Percentiles rank a stretch among this genome's conserved stretches.
These are phyloP conservation scores for Wiebesia pumilae DNA, from an alignment of 1,140 invertebrate genomes.

Conservation along the genomic window DNA sequence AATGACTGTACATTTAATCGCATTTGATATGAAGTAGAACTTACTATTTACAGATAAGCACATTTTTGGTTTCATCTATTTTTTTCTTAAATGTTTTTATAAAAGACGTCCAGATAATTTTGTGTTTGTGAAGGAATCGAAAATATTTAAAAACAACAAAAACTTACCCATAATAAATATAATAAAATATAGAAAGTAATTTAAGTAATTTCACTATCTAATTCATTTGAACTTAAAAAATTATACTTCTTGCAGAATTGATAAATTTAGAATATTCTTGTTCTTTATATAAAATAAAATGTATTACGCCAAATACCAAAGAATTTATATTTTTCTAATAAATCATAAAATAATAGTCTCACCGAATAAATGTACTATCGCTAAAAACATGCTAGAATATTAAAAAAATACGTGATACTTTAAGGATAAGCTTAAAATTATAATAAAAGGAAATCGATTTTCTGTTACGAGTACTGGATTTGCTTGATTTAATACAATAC, in stretches of 20 bases:
- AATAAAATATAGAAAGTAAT: constrained; percentile 33
- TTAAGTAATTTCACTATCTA: not conserved
- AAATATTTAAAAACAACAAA: constrained; percentile 39
- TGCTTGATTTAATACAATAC: not conserved
- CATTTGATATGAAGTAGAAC: constrained; percentile 54
- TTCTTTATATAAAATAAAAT: not conserved
- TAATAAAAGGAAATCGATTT: constrained; percentile 28
- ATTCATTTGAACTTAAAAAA: not conserved
- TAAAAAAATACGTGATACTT: not conserved
- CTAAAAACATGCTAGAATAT: not conserved
- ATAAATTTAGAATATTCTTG: not conserved
- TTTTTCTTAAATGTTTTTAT: constrained; percentile 37
- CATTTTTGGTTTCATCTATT: constrained; percentile 25
- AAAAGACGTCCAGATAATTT: constrained; percentile 34
- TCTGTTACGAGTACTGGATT: not conserved
- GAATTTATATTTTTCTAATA: too few relatives aligned
- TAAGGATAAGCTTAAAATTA: not conserved
- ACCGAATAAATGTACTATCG: not conserved
- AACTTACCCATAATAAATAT: constrained; percentile 48
- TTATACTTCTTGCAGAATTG: constrained; percentile 7
- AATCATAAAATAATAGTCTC: not conserved
- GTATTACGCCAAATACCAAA: not conserved
- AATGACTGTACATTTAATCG: constrained; percentile 50
- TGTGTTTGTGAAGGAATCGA: constrained; percentile 40
- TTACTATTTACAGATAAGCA: constrained; percentile 49